phyloP scores from a whole-genome alignment of 2,113 vertebrate genomes.

The Circaetus gallicus region DNA sequence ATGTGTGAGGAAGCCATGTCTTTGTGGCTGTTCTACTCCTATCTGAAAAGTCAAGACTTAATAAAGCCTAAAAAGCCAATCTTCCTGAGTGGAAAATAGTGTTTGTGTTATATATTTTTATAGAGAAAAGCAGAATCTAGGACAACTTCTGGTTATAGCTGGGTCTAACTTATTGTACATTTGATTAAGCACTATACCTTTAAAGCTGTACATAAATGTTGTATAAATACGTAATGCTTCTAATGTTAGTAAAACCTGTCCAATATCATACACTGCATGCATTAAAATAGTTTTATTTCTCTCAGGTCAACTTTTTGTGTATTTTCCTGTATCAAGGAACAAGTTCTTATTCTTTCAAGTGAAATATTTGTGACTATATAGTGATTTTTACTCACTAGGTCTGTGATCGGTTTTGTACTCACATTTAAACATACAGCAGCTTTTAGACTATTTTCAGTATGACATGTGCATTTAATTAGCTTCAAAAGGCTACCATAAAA shows the following conservation, averaged over 20 bases:
- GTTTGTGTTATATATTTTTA: neutral
- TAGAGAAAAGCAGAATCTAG: neutral
- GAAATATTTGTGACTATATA: neutral
- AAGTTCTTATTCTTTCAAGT: neutral
- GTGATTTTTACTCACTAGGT: neutral
- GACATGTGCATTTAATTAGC: slow-evolving; percentile 20
- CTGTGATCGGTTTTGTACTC: neutral
- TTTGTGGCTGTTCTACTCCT: neutral
- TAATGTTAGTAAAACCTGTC: neutral
- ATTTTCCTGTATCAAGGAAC: neutral
- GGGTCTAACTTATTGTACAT: neutral
- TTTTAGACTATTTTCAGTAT: neutral
- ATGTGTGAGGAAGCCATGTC: neutral
- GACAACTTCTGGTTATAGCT: neutral
- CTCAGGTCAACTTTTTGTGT: neutral
- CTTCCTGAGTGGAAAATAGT: neutral
- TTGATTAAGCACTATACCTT: neutral
- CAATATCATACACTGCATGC: neutral
- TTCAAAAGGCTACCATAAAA: neutral
- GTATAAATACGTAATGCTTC: neutral
- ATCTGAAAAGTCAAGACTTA: neutral
- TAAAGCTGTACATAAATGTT: neutral
- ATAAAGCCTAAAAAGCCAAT: neutral
- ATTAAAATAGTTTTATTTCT: neutral
- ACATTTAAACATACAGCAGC: neutral